Evolutionary conservation across 1,140 invertebrate species (phyloP).

Genomic region (Anoplophora glabripennis): DNA sequence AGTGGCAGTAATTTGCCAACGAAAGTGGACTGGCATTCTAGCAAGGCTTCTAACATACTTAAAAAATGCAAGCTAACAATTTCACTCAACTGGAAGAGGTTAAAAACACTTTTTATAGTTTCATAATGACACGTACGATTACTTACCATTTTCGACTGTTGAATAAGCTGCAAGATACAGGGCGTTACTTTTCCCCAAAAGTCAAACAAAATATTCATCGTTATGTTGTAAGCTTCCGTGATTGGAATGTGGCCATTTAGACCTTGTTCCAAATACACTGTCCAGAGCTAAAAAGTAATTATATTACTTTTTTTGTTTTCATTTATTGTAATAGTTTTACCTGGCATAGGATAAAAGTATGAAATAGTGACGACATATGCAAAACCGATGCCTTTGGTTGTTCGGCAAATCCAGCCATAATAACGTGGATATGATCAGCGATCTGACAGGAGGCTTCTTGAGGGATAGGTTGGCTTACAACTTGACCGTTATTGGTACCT

Average conservation of each 20-base stretch:
- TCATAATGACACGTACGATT: too few species aligned
- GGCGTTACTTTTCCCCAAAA: conserved; percentile 99
- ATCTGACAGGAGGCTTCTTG: conserved; percentile 94
- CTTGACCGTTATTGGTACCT: conserved; percentile 47
- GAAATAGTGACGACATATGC: conserved; percentile 89
- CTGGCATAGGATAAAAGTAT: conserved; percentile 80
- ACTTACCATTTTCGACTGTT: conserved; percentile 87
- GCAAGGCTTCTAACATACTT: conserved; percentile 89
- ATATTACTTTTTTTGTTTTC: too few species aligned
- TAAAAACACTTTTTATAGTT: conserved; percentile 3
- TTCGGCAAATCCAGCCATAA: conserved; percentile 94
- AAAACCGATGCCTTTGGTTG: conserved; percentile 85
- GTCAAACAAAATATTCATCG: conserved; percentile 86
- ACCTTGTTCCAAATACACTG: conserved; percentile 93
- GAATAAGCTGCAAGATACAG: conserved; percentile 87
- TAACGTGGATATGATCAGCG: conserved; percentile 94
- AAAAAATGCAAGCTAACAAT: conserved; percentile 97
- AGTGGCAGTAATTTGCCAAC: conserved; percentile 81
- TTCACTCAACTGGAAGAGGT: conserved; percentile 76
- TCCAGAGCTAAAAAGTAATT: conserved; percentile 76
- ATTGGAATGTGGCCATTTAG: conserved; percentile 65
- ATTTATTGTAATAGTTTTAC: conserved; percentile 42
- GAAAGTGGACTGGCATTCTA: conserved; percentile 93
- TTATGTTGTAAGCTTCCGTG: conserved; percentile 67
- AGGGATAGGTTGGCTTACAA: conserved; percentile 82